Percentiles rank a stretch among this genome's conserved stretches.
phyloP scores from a whole-genome alignment of 2,113 vertebrate species.

The Psettodes erumei region DNA sequence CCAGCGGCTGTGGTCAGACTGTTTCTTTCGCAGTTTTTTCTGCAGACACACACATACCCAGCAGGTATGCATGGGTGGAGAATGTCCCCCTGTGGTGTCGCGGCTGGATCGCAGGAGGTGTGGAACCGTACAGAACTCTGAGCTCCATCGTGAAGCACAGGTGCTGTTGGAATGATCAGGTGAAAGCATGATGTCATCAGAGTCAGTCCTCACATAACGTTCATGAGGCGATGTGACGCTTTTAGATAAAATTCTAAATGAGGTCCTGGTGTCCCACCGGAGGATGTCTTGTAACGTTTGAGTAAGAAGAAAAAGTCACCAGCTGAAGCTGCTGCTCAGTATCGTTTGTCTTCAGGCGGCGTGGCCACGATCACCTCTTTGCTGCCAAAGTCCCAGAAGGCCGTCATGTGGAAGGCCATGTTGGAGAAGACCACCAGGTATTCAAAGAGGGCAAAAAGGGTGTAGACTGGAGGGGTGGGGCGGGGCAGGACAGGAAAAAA shows the following conservation, averaged over 20 bases:
- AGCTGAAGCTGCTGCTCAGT: slow-evolving; percentile 72
- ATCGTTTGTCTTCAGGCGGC: slow-evolving; percentile 89
- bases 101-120: too few species aligned
- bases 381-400: slow-evolving; percentile 94
- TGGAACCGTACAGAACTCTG: too few species aligned
- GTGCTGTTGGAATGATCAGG: too few species aligned
- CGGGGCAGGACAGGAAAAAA: neutral
- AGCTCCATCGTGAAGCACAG: too few species aligned
- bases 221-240: neutral
- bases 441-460: slow-evolving; percentile 90
- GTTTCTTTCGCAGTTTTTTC: too few species aligned
- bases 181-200: too few species aligned
- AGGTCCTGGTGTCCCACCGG: neutral
- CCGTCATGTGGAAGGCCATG: slow-evolving; percentile 98
- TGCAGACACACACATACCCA: too few species aligned
- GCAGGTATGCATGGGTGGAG: too few species aligned
- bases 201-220: too few species aligned
- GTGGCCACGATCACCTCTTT: slow-evolving; percentile 90
- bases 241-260: neutral
- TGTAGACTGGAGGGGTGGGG: slow-evolving; percentile 86
- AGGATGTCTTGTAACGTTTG: neutral
- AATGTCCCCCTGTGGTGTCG: too few species aligned
- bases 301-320: neutral
- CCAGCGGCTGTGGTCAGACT: too few species aligned
- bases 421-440: slow-evolving; percentile 97